phyloP scores from a whole-genome alignment of 2,797 vertebrate species.

The Delichon dasypus region DNA sequence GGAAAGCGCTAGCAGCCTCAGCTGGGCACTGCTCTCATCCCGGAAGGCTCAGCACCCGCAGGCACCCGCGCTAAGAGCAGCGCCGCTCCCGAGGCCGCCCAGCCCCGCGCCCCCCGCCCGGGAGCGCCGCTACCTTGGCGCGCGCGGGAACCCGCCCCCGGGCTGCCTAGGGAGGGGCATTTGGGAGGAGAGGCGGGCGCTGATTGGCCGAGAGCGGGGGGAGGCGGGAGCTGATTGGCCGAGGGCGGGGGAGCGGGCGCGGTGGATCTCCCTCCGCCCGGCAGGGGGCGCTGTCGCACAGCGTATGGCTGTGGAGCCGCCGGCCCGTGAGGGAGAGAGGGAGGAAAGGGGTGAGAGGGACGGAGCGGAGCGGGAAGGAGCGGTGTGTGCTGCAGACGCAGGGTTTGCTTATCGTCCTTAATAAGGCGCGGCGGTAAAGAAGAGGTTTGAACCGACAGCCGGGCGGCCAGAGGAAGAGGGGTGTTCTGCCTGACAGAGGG shows the following conservation, averaged over 20 bases:
- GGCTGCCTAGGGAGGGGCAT: accelerated
- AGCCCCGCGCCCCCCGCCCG: too few relatives aligned
- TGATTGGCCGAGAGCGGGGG: background rate
- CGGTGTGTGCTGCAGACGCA: accelerated
- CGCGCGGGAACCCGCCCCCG: accelerated
- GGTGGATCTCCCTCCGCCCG: accelerated
- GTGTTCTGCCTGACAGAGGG: background rate
- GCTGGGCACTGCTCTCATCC: accelerated
- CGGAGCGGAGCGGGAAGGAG: too few relatives aligned
- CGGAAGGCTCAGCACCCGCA: accelerated
- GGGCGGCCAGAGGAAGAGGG: accelerated
- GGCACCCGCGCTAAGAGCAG: accelerated
- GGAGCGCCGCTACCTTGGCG: background rate
- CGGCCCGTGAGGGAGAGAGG: accelerated
- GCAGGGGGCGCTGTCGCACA: background rate
- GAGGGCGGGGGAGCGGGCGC: accelerated
- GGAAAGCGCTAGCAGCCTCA: accelerated
- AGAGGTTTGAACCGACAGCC: background rate
- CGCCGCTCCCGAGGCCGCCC: too few relatives aligned
- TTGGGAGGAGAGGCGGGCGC: background rate
- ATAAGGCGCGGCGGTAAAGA: too few relatives aligned
- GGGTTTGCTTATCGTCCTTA: too few relatives aligned
- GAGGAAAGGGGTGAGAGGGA: accelerated
- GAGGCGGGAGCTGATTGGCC: background rate
- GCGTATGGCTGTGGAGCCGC: background rate